These are phyloP conservation scores for Tursiops truncatus DNA, from an alignment of 2,113 vertebrate species.

Conservation along the genomic window DNA sequence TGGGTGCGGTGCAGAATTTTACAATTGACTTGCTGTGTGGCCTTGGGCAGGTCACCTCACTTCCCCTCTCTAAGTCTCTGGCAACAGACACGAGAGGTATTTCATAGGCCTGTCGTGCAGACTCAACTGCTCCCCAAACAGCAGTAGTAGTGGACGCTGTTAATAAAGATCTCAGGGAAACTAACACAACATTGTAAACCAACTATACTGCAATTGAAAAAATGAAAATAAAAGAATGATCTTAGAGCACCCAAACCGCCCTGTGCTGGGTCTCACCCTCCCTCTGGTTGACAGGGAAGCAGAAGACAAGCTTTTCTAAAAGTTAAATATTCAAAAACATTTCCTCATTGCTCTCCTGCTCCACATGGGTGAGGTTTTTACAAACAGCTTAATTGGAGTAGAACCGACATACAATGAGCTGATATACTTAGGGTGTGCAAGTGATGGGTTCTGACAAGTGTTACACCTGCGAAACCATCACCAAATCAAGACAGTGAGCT, in stretches of 20 bases:
- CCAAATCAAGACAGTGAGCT: not conserved
- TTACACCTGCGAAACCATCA: not conserved
- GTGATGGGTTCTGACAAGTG: fast-evolving
- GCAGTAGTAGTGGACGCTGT: fast-evolving
- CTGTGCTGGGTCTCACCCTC: not conserved
- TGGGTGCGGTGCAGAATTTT: not conserved
- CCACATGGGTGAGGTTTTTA: not conserved
- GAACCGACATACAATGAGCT: not conserved
- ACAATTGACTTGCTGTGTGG: not conserved
- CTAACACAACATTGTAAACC: not conserved
- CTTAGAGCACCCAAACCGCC: not conserved
- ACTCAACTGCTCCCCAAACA: not conserved
- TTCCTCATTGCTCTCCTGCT: not conserved
- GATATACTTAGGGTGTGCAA: fast-evolving
- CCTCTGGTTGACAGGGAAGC: fast-evolving
- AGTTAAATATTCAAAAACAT: not conserved
- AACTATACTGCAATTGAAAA: not conserved
- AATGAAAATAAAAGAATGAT: not conserved
- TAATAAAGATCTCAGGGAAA: not conserved
- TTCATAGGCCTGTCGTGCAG: not conserved
- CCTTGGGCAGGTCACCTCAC: not conserved
- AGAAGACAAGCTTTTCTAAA: not conserved
- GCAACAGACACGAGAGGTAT: not conserved
- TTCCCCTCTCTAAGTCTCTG: not conserved
- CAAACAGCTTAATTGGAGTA: not conserved